phyloP scores from a whole-genome alignment of 2,113 vertebrate genomes.

The Erythrolamprus reginae region DNA sequence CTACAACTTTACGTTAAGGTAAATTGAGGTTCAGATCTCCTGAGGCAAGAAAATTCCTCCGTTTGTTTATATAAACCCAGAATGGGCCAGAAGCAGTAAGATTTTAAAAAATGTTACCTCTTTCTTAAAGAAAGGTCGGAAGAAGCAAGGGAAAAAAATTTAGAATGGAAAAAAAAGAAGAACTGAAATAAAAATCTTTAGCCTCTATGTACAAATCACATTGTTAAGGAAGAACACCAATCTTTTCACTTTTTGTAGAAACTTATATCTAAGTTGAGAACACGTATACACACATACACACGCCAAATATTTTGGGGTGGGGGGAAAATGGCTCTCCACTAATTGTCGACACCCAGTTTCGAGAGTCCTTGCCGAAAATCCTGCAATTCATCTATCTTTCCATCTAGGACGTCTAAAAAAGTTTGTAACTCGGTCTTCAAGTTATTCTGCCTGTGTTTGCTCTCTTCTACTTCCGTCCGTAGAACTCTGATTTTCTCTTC shows the following conservation, averaged over 20 bases:
- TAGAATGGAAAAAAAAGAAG: conserved; percentile 8
- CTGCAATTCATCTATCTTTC: conserved; percentile 93
- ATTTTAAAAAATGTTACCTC: conserved; percentile 38
- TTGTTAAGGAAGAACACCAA: conserved; percentile 53
- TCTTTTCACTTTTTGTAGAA: conserved; percentile 56
- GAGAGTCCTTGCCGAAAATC: conserved; percentile 92
- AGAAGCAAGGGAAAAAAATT: conserved; percentile 60
- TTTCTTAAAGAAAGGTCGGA: conserved; percentile 35
- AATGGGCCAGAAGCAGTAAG: conserved; percentile 51
- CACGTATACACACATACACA: conserved; percentile 52
- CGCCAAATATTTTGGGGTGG: conserved; percentile 15
- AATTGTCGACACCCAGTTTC: conserved; percentile 87
- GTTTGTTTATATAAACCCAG: conserved; percentile 60
- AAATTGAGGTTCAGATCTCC: conserved; percentile 67
- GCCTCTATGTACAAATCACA: conserved; percentile 59
- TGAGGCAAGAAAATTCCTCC: conserved; percentile 67
- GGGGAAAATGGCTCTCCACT: conserved; percentile 52
- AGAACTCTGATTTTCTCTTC: conserved; percentile 79
- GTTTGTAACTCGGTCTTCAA: conserved; percentile 91
- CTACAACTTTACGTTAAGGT: conserved; percentile 61
- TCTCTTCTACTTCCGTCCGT: conserved; percentile 81
- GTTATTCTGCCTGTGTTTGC: conserved; percentile 80
- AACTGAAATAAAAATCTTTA: conserved; percentile 43
- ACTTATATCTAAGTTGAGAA: conserved; percentile 62
- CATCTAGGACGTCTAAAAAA: conserved; percentile 90